Base-by-base conservation (phyloP, 2,888 invertebrate genomes). In the Falcaria lacertinaria region DNA sequence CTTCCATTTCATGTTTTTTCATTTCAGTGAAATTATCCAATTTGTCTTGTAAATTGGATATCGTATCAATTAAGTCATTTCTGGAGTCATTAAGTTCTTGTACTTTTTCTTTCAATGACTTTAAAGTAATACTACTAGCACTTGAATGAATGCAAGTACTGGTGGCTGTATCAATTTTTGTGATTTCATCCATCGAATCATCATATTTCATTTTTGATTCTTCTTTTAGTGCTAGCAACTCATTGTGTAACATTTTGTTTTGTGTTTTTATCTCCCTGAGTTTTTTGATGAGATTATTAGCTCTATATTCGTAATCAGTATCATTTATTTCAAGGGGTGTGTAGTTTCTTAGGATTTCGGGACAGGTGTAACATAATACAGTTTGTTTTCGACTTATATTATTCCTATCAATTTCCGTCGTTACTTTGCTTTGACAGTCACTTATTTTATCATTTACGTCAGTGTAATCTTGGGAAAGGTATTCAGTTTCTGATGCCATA, bases 221-320 rank as follows among this genome's bases (percentile, higher is more conserved):
- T 42, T 74, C 59, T 68, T 64, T 80, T 15, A 87, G 54, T 17
- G 60, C 48, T 3, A 54, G 40, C 2, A 88, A 52, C 51, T 88
- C 82, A 43, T 68, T 70, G 11, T 75, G 75, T 2, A 88, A 53
- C 13, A 76, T 42, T 7, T 67, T 43, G 52, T 89, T 88, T 57
- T 88, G 77, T 17, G 73, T 67, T 66, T 87, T 88, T 2, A 88
- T 81, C 47, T 85, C 79, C 52, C 87, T 69, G 4, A 89, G 51
- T 56, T 81, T 88, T 32, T 60, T 66, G 1, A 88, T 67, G 1
- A 88, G 60, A 44, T 80, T 84, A 41, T 67, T 74, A 1, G 81
- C 75, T 65, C 84, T 74, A 11, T 45, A 52, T 46, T 77, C 74
- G 44, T 76, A 80, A 28, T 68, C 56, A 28, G 69, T 69, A 8